Base-by-base conservation (phyloP, 2,113 vertebrate genomes). In the Paratilapia polleni region DNA sequence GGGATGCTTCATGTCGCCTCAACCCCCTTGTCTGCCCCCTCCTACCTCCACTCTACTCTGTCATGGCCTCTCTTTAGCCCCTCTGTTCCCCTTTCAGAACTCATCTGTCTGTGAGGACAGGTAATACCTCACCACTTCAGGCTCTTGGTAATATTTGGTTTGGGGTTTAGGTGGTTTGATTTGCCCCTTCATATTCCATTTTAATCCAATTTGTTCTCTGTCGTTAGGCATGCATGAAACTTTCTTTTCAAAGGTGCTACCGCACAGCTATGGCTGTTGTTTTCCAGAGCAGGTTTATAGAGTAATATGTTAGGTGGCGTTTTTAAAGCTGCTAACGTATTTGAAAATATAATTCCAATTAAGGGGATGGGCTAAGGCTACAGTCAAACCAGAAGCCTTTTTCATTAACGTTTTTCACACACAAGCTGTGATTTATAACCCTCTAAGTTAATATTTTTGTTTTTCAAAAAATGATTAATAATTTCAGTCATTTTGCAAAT, bases 1-100 rank as follows among this genome's bases (percentile, higher is more conserved):
- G 81, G 83, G 85, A 89, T 73, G 88, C 56, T 85, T 92, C 76
- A 85, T 90, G 90, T 92, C 79, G 80, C 88, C 57, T 79, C 28
- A 75, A 86, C 79, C 88, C 82, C 77, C 90, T 85, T 83, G 85
- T 64, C 57, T 70, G 36, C 80, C 63, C 68, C 26, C 76, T 63
- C 78, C 80, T 15, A 11, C 56, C 77, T 9, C 22, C 6, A 9
- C 74, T 64, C 58, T 28, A 11, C 75, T 60, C 49, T 77, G 60
- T 54, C 78, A 24, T 28, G 47, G 68, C 78, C 79, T 80, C 75
- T 81, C 17, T 82, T 87, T 86, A 88, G 75, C 78, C 81, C 52
- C 43, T 77, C 26, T 34, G 56, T 78, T 78, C 34, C 80, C 80
- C 77, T 82, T 90, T 90, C 90, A 87, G 38, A 91, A 80, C 86